These are phyloP conservation scores for Platichthys stellatus DNA, from an alignment of 2,113 vertebrate species.

Conservation along the genomic window DNA sequence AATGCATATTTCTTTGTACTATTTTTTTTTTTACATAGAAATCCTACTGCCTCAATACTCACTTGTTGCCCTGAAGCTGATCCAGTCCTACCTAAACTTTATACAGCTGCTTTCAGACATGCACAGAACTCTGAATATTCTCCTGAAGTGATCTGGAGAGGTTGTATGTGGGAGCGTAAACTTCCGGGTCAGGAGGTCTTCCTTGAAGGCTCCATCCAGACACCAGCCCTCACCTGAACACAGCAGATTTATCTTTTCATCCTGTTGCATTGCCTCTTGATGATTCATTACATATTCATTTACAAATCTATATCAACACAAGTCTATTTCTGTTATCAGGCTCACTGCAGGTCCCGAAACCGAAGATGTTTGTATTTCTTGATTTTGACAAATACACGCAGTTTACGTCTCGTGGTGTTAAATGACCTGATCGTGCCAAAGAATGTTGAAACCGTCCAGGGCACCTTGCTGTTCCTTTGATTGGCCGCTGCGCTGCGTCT, in stretches of 20 bases:
- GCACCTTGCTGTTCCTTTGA: constrained; percentile 18
- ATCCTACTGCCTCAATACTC: constrained; percentile 3
- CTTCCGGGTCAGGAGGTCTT: no score
- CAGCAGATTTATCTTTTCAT: no score
- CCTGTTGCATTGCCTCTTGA: not conserved
- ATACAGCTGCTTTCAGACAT: not conserved
- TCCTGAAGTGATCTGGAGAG: no score
- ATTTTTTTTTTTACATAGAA: not conserved
- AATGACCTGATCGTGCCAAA: not conserved
- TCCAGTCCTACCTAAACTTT: constrained; percentile 2
- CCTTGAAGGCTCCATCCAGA: no score
- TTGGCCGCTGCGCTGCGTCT: constrained; percentile 23
- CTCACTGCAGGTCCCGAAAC: not conserved
- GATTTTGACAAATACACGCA: not conserved
- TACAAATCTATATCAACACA: not conserved
- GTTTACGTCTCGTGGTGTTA: not conserved
- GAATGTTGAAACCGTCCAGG: not conserved
- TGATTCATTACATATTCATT: constrained; percentile 16
- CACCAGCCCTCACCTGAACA: no score
- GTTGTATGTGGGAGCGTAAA: no score
- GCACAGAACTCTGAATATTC: not conserved
- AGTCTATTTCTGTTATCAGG: not conserved
- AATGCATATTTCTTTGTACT: no score
- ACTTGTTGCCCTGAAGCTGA: constrained; percentile 17
- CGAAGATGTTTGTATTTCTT: not conserved